Evolutionary conservation across 2,113 vertebrate genomes (phyloP).

Genomic region (Chionomys nivalis): DNA sequence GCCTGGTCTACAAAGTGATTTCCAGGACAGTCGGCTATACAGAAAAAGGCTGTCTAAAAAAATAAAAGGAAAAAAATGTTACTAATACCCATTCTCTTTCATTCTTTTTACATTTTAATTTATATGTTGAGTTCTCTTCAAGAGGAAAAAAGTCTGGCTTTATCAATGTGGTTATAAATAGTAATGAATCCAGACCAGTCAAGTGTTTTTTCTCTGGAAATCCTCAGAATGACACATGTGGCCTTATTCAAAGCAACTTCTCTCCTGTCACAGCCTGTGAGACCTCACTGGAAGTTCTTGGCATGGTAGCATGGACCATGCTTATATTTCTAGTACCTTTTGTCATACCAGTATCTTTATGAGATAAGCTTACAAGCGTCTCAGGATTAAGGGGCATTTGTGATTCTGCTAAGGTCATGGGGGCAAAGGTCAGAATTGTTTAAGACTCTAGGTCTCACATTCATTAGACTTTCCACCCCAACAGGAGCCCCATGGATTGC

Average conservation of each 20-base stretch:
- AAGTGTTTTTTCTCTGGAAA: conserved; percentile 38
- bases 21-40: background rate
- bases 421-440: background rate
- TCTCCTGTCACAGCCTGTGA: background rate
- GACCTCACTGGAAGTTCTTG: background rate
- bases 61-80: background rate
- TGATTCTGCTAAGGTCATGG: background rate
- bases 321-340: background rate
- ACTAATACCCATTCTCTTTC: background rate
- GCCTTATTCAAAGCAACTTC: background rate
- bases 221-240: background rate
- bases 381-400: background rate
- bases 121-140: background rate
- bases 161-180: background rate
- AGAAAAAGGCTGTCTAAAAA: background rate
- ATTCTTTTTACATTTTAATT: conserved; percentile 1
- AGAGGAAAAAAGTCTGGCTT: conserved; percentile 11
- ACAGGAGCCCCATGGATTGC: background rate
- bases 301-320: background rate
- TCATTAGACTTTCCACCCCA: background rate
- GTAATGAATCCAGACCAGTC: background rate
- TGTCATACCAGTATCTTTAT: background rate
- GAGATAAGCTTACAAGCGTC: background rate
- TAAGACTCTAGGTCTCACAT: background rate
- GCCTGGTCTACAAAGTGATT: background rate